Conservation (phyloP, 2,888 invertebrate genomes). For the Julus scandinavius region DNA sequence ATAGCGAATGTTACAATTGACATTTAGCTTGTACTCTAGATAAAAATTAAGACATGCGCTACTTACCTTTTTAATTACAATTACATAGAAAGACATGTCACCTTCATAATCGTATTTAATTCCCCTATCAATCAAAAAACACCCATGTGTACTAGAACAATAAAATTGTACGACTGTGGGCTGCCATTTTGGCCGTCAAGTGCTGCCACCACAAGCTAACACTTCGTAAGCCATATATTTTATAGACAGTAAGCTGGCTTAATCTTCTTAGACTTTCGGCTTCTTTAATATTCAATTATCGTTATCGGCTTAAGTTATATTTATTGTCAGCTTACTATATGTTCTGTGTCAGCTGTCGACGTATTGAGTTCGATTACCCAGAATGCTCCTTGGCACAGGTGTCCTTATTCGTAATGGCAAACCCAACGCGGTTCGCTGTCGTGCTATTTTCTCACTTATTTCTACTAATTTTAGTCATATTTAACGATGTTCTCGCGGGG, state of each 20-base stretch:
- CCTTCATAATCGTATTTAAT: too few relatives aligned
- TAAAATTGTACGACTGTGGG: not conserved
- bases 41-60: too few relatives aligned
- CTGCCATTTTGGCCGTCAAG: not conserved
- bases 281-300: too few relatives aligned
- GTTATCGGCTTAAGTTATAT: too few relatives aligned
- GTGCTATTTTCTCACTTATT: not conserved
- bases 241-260: too few relatives aligned
- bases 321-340: too few relatives aligned
- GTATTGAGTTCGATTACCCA: not conserved
- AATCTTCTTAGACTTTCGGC: too few relatives aligned
- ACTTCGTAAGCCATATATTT: too few relatives aligned
- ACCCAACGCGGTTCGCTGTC: not conserved
- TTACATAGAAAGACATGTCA: too few relatives aligned
- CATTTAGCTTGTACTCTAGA: too few relatives aligned
- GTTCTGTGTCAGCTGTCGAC: not conserved
- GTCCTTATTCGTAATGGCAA: constrained; percentile 38
- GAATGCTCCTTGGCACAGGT: constrained; percentile 39
- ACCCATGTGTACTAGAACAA: not conserved
- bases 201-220: not conserved
- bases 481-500: constrained; percentile 22
- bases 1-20: too few relatives aligned
- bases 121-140: not conserved
- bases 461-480: not conserved
- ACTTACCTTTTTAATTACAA: too few relatives aligned